Base-by-base conservation (phyloP, 1,140 invertebrate species). In the Cryptotermes secundus region DNA sequence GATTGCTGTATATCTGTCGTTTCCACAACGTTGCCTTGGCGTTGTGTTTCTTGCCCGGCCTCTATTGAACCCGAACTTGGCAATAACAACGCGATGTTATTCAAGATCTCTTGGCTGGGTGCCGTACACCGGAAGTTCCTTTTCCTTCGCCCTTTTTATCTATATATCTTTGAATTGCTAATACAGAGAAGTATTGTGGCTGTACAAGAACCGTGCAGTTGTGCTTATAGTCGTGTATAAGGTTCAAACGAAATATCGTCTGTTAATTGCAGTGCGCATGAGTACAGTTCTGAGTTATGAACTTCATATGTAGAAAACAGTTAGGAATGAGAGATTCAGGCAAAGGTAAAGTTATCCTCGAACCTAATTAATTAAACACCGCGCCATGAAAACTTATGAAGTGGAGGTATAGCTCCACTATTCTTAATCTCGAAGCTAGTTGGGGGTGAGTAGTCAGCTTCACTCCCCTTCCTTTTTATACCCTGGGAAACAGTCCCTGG, bases 41-140 rank as follows among this genome's bases (percentile, higher is more conserved):
- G 12, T 42, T 42, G 53, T 6, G 53, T 59, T 59, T 59, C 53
- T 59, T 59, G 53, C 7, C 6, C 53, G 6, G 53, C 26, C 24
- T 42, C 6, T n/a, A 72, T 6, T 72, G 59, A 26, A 1, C 59
- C 19, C 4, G 59, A 2, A 31, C n/a, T 72, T 72, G 26, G n/a
- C n/a, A 72, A 31, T 72, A 72, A 72, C 59, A 31, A n/a, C 59
- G 9, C 59, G 59, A 72, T 72, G n/a, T 72, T 72, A 72, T 72
- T 72, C 59, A 72, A 72, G 19, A 26, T n/a, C 59, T 72, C 59
- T 72, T 72, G 59, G 59, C 59, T 72, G 59, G n/a, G n/a, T 72
- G 59, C 59, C 59, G 26, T 31, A 14, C 26, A 72, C 59, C 59
- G 59, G 59, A 72, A n/a, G n/a, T n/a, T 72, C 1, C 3, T 59